Evolutionary conservation across 2,888 invertebrate genomes (phyloP).

Genomic region (Melanchra persicariae): DNA sequence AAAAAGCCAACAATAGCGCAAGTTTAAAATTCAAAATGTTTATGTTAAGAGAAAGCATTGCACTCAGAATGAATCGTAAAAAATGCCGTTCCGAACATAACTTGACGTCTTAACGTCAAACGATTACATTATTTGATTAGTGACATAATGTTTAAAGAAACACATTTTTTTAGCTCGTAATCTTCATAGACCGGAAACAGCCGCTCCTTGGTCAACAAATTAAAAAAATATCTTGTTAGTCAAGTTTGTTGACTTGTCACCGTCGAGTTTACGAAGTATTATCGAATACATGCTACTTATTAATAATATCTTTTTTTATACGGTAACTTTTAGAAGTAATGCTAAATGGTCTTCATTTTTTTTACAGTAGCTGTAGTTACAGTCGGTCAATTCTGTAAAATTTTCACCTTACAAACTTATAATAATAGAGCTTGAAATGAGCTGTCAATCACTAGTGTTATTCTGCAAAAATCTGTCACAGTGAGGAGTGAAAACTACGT

Average conservation of each 20-base stretch:
- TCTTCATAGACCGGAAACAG: conserved; percentile 53
- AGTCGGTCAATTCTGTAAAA: no score
- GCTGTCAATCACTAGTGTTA: no score
- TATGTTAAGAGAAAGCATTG: conserved; percentile 17
- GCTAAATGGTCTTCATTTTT: no score
- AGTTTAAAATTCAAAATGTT: not conserved
- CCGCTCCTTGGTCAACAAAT: conserved; percentile 42
- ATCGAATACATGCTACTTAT: conserved; percentile 19
- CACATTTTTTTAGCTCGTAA: conserved; percentile 32
- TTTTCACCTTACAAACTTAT: no score
- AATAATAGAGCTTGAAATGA: no score
- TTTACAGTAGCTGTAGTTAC: no score
- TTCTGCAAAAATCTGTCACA: no score
- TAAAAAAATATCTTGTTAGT: conserved; percentile 29
- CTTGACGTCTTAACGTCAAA: conserved; percentile 10
- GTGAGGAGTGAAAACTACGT: no score
- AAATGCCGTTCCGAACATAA: conserved; percentile 5
- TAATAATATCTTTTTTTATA: conserved; percentile 3
- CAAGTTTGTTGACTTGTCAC: conserved; percentile 26
- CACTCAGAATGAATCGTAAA: conserved; percentile 6
- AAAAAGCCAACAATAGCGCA: not conserved
- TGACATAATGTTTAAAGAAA: conserved; percentile 51
- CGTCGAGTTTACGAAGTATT: conserved; percentile 29
- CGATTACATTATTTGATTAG: conserved; percentile 55
- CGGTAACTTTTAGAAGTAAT: not conserved